Percentiles rank a stretch among this genome's conserved stretches.
Evolutionary conservation across 2,113 vertebrate genomes (phyloP).

Genomic region (Mystacornis crossleyi): DNA sequence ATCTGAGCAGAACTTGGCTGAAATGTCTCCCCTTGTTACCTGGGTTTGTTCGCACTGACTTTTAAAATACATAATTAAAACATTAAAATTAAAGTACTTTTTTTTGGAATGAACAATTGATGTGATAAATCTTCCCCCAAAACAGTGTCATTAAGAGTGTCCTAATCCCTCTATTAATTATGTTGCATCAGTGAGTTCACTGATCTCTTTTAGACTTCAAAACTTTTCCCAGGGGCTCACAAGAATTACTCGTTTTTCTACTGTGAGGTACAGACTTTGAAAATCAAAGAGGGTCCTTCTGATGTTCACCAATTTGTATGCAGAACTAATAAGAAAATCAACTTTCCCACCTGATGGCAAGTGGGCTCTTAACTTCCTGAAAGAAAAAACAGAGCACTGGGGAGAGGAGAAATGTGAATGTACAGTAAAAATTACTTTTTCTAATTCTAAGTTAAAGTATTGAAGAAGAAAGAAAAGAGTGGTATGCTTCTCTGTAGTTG

Average conservation of each 20-base stretch:
- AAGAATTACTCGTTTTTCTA: not conserved
- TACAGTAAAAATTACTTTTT: not conserved
- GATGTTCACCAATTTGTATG: not conserved
- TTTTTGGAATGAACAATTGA: not conserved
- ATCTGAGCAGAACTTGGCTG: not conserved
- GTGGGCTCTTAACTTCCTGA: not conserved
- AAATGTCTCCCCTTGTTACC: not conserved
- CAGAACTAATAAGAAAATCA: not conserved
- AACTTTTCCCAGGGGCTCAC: not conserved
- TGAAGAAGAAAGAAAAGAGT: not conserved
- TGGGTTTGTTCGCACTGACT: not conserved
- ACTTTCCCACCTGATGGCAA: not conserved
- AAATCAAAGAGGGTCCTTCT: not conserved
- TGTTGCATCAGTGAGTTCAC: not conserved
- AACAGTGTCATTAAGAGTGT: not conserved
- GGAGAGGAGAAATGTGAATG: not conserved
- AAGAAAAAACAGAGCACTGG: not conserved
- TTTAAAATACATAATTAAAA: not conserved
- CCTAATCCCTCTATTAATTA: not conserved
- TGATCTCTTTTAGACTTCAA: not conserved
- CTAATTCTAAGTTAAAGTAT: not conserved
- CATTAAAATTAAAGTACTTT: not conserved
- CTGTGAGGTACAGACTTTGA: not conserved
- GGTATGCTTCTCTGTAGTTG: not conserved
- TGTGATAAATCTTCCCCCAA: not conserved